These are phyloP conservation scores for Leucophenga maculata DNA, from an alignment of 2,888 invertebrate genomes.

Conservation along the genomic window DNA sequence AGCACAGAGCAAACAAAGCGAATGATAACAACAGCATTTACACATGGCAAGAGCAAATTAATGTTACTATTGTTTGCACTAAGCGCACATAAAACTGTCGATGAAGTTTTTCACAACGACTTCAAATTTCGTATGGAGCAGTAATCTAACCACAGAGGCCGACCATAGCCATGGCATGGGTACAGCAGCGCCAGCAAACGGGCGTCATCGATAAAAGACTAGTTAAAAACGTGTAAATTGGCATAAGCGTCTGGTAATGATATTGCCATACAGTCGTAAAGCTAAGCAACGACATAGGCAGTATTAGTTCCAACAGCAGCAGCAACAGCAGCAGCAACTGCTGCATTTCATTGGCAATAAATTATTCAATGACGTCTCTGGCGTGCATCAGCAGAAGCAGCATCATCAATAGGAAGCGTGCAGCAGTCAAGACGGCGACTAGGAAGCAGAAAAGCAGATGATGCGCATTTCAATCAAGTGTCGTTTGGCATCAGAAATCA, in stretches of 20 bases:
- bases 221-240: constrained; percentile 22
- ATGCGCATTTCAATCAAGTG: constrained; percentile 28
- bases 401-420: constrained; percentile 4
- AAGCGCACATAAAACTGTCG: neutral
- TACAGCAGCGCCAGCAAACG: neutral
- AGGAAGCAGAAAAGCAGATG: constrained; percentile 16
- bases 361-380: constrained; percentile 47
- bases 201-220: constrained; percentile 24
- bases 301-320: neutral
- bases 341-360: constrained; percentile 13
- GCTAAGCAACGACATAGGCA: neutral
- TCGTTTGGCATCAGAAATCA: constrained; percentile 19
- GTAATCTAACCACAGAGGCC: neutral
- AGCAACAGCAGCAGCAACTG: constrained; percentile 22
- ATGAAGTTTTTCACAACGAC: neutral
- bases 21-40: constrained; percentile 30
- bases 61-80: constrained; percentile 15
- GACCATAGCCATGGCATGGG: neutral
- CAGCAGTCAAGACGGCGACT: constrained; percentile 1
- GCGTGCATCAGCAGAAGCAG: constrained; percentile 41
- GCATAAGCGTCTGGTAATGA: constrained; percentile 21
- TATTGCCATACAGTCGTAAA: neutral
- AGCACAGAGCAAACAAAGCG: neutral
- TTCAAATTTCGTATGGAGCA: neutral
- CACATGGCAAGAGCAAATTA: constrained; percentile 23